Evolutionary conservation across 2,797 vertebrate species (phyloP).

Genomic region (Pseudochromis fuscus): DNA sequence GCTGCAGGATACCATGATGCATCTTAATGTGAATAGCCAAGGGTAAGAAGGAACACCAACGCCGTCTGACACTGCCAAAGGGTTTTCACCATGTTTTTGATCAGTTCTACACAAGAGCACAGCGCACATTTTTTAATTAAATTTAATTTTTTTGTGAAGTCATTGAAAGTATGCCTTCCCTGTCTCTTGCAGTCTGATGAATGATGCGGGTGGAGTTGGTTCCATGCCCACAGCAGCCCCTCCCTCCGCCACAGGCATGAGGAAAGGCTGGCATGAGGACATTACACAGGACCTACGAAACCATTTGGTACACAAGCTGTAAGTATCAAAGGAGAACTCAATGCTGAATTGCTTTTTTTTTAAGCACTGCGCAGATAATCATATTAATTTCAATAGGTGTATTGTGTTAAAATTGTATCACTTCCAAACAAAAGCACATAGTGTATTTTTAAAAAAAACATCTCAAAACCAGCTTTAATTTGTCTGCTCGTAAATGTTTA

Average conservation of each 20-base stretch:
- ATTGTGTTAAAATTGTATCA: background rate
- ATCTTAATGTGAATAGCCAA: conserved; percentile 93
- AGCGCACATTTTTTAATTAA: background rate
- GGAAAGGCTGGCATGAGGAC: conserved; percentile 97
- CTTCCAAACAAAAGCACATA: too few species aligned
- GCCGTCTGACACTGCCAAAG: background rate
- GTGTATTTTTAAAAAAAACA: too few species aligned
- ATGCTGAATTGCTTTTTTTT: background rate
- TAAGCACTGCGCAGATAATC: background rate
- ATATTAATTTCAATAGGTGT: background rate
- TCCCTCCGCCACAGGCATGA: conserved; percentile 91
- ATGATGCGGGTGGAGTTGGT: conserved; percentile 89
- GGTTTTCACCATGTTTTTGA: background rate
- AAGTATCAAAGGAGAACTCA: conserved; percentile 62
- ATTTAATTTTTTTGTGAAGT: conserved; percentile 3
- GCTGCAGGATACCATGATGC: conserved; percentile 94
- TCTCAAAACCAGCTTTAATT: background rate
- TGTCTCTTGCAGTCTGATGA: conserved; percentile 85
- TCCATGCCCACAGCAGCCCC: conserved; percentile 93
- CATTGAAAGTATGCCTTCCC: background rate
- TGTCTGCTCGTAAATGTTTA: background rate
- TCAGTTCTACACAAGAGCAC: background rate
- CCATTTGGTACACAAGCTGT: conserved; percentile 97
- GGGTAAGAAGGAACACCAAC: conserved; percentile 83
- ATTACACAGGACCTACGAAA: conserved; percentile 96